Evolutionary conservation across 2,888 invertebrate genomes (phyloP).

Genomic region (Aporophyla nigra): DNA sequence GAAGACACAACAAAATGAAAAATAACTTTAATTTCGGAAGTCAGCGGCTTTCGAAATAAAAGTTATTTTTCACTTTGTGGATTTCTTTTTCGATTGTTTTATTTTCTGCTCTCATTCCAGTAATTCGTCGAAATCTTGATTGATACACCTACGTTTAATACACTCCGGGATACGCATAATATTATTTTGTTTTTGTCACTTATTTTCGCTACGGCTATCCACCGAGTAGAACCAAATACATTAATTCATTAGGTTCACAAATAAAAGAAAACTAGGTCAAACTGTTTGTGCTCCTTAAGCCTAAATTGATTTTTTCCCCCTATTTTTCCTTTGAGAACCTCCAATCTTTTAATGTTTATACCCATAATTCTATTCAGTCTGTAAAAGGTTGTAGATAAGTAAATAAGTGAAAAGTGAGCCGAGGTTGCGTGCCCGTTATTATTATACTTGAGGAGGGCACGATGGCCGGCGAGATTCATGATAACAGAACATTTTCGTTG

Average conservation of each 20-base stretch:
- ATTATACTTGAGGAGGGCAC: constrained; percentile 67
- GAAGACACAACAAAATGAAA: no score
- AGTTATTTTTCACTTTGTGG: no score
- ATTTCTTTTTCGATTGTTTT: no score
- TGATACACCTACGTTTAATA: constrained; percentile 16
- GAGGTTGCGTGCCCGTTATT: constrained; percentile 77
- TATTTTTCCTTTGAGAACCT: constrained; percentile 11
- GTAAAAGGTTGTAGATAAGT: constrained; percentile 39
- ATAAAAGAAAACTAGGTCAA: constrained; percentile 32
- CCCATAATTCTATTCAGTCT: constrained; percentile 35
- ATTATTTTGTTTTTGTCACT: background rate
- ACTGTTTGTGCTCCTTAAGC: constrained; percentile 6
- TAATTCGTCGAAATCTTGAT: background rate
- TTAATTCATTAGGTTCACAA: constrained; percentile 25
- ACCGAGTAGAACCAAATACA: constrained; percentile 10
- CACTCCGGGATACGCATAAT: background rate
- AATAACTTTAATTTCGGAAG: no score
- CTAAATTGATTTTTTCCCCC: background rate
- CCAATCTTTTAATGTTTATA: constrained; percentile 31
- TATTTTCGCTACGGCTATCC: background rate
- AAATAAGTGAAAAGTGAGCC: constrained; percentile 56
- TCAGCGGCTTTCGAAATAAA: no score
- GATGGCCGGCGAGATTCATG: constrained; percentile 71
- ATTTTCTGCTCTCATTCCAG: background rate
- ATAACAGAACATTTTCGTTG: constrained; percentile 69